These are phyloP conservation scores for Corydoras maculifer DNA, from an alignment of 2,113 vertebrate genomes.

Conservation along the genomic window DNA sequence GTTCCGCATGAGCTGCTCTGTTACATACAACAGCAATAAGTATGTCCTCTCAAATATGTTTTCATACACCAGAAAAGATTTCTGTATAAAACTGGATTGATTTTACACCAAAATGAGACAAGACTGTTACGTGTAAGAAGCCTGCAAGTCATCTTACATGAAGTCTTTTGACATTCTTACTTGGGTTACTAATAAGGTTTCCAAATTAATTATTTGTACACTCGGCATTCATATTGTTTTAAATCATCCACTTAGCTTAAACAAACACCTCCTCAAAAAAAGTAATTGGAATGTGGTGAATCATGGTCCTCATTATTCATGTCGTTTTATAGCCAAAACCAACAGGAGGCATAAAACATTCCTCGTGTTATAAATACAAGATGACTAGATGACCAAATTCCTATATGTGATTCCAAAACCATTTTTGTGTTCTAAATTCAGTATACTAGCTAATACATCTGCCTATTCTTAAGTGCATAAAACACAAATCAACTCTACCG, in stretches of 20 bases:
- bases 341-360: background rate
- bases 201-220: background rate
- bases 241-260: background rate
- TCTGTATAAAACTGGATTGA: background rate
- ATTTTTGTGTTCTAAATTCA: background rate
- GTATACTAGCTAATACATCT: too few relatives aligned
- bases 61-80: background rate
- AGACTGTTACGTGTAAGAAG: background rate
- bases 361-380: background rate
- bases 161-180: background rate
- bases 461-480: background rate
- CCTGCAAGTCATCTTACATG: background rate
- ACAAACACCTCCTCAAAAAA: background rate
- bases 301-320: constrained; percentile 10
- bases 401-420: background rate
- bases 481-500: constrained; percentile 3
- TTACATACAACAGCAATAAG: background rate
- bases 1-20: constrained; percentile 3
- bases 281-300: constrained; percentile 1
- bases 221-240: constrained; percentile 9
- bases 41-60: constrained; percentile 1
- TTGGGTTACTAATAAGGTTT: background rate
- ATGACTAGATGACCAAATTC: background rate
- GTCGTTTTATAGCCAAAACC: constrained; percentile 1
- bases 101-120: background rate